Evolutionary conservation across 2,797 vertebrate species (phyloP).

Genomic region (Chaunax sp.): DNA sequence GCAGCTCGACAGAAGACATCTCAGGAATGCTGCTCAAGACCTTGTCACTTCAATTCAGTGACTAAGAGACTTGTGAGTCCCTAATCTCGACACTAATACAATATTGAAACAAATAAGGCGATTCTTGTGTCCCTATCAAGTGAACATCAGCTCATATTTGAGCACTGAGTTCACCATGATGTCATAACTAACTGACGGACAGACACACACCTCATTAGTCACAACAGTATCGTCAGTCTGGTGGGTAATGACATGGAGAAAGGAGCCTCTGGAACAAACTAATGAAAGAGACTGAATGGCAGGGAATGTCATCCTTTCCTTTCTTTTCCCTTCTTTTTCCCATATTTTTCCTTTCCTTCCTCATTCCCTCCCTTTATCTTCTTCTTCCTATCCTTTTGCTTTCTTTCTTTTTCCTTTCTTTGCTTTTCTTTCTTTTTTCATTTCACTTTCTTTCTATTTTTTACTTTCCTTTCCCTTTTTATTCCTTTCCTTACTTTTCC

Average conservation of each 20-base stretch:
- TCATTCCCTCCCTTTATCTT: slow-evolving; percentile 11
- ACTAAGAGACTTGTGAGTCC: slow-evolving; percentile 70
- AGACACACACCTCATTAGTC: slow-evolving; percentile 55
- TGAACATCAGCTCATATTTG: slow-evolving; percentile 53
- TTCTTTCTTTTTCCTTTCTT: slow-evolving; percentile 11
- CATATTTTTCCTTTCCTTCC: not conserved
- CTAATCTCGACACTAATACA: slow-evolving; percentile 44
- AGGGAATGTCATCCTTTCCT: no score
- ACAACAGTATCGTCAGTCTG: slow-evolving; percentile 49
- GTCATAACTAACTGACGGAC: slow-evolving; percentile 48
- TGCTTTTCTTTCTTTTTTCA: not conserved
- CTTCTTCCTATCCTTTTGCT: slow-evolving; percentile 14
- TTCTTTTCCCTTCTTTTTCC: slow-evolving; percentile 6
- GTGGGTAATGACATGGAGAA: slow-evolving; percentile 53
- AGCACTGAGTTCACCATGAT: slow-evolving; percentile 39
- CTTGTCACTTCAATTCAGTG: slow-evolving; percentile 65
- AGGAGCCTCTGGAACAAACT: no score
- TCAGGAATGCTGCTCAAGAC: slow-evolving; percentile 60
- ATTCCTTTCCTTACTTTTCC: slow-evolving; percentile 4
- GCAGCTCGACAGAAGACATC: slow-evolving; percentile 57
- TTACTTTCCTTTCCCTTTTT: slow-evolving; percentile 7
- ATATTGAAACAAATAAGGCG: slow-evolving; percentile 63
- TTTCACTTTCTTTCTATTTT: slow-evolving; percentile 7
- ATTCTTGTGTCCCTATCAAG: slow-evolving; percentile 63
- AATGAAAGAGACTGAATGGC: slow-evolving; percentile 50